A percentile compares a stretch with the other conserved stretches of the same genome.
Conservation (phyloP, 1,140 invertebrate species). For the Nasonia giraulti region DNA sequence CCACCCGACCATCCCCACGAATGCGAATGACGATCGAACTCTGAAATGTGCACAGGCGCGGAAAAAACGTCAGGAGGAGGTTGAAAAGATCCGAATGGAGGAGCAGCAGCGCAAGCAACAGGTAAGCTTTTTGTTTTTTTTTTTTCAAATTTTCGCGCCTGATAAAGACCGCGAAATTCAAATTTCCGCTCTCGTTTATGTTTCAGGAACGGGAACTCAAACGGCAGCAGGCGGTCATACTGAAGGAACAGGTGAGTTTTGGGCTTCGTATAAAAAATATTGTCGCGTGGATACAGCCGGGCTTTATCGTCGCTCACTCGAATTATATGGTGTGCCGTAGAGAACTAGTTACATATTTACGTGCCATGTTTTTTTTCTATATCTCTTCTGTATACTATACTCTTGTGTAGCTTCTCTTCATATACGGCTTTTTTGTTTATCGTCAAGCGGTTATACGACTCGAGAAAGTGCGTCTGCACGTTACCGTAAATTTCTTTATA, state of each 20-base stretch:
- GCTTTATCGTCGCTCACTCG: constrained; percentile 33
- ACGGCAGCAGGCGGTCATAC: constrained; percentile 87
- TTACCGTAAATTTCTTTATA: constrained; percentile 3
- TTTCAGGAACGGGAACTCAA: constrained; percentile 91
- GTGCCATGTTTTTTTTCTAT: constrained; percentile 54
- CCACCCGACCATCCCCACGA: constrained; percentile 33
- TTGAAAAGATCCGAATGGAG: constrained; percentile 88
- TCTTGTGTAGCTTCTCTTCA: constrained; percentile 42
- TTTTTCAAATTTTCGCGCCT: neutral
- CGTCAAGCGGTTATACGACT: constrained; percentile 15
- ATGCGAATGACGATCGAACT: constrained; percentile 67
- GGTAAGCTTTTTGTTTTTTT: constrained; percentile 73
- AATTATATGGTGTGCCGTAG: constrained; percentile 57
- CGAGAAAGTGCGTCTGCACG: constrained; percentile 22
- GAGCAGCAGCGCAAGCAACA: constrained; percentile 89
- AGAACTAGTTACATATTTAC: constrained; percentile 56
- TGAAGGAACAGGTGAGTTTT: constrained; percentile 89
- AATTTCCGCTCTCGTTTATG: neutral
- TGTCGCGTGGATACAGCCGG: neutral
- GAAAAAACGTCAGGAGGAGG: constrained; percentile 88
- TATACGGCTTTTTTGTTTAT: constrained; percentile 33
- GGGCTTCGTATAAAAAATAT: constrained; percentile 5
- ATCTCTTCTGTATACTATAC: constrained; percentile 10
- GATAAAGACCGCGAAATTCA: neutral
- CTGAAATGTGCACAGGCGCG: constrained; percentile 81